Conservation (phyloP, 2,888 invertebrate genomes). For the Stenotaenia linearis region DNA sequence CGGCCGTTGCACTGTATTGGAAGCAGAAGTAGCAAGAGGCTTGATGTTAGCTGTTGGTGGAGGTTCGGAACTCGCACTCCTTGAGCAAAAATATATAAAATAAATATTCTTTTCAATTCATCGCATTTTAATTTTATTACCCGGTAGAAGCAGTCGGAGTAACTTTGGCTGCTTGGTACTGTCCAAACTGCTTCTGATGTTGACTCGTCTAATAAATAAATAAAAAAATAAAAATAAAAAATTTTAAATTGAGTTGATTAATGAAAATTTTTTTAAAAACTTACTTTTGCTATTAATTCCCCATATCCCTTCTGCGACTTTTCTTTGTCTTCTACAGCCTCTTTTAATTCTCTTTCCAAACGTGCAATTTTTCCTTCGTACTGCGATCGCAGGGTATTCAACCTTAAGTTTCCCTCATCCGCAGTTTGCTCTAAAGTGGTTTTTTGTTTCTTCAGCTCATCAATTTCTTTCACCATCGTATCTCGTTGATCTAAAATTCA, state of each 20-base stretch:
- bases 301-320: slow-evolving; percentile 39
- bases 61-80: slow-evolving; percentile 47
- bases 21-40: slow-evolving; percentile 72
- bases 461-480: slow-evolving; percentile 57
- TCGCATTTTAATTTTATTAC: slow-evolving; percentile 39
- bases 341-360: slow-evolving; percentile 55
- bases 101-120: not conserved
- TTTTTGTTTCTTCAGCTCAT: slow-evolving; percentile 54
- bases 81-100: not conserved
- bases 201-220: not conserved
- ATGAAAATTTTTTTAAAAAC: slow-evolving; percentile 52
- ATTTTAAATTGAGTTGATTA: no score
- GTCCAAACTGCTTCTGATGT: slow-evolving; percentile 39
- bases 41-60: slow-evolving; percentile 86
- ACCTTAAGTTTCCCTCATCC: slow-evolving; percentile 45
- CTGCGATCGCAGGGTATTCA: slow-evolving; percentile 62
- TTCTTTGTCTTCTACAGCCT: not conserved
- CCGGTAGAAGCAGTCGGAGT: slow-evolving; percentile 41
- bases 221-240: not conserved
- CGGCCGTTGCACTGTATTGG: slow-evolving; percentile 39
- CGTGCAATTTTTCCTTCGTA: slow-evolving; percentile 63
- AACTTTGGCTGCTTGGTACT: slow-evolving; percentile 35
- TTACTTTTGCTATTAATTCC: slow-evolving; percentile 56
- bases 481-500: slow-evolving; percentile 47
- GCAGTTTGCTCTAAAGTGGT: slow-evolving; percentile 27